These are phyloP conservation scores for Schizotus pectinicornis DNA, from an alignment of 2,888 invertebrate genomes.

Conservation along the genomic window DNA sequence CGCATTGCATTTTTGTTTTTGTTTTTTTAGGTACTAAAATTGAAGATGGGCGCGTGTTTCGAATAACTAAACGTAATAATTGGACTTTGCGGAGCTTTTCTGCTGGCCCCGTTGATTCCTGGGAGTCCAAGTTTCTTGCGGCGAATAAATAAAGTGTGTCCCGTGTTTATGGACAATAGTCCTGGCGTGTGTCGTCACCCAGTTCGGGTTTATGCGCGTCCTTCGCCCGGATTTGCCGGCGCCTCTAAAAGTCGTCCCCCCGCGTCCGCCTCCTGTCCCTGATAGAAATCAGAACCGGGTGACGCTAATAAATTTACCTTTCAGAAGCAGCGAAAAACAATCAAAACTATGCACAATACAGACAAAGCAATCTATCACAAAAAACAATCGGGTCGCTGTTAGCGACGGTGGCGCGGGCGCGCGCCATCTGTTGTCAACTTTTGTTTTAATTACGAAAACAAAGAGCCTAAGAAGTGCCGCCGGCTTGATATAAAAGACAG, in stretches of 20 bases:
- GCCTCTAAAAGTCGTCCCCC: conserved; percentile 6
- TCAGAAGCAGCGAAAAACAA: conserved; percentile 55
- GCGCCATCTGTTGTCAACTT: conserved; percentile 57
- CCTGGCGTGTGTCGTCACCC: too few relatives aligned
- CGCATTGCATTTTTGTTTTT: too few relatives aligned
- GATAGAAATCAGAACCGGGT: conserved; percentile 52
- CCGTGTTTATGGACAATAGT: too few relatives aligned
- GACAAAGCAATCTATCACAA: conserved; percentile 58
- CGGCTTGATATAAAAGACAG: conserved; percentile 33
- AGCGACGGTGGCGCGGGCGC: conserved; percentile 23
- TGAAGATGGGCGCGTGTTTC: too few relatives aligned
- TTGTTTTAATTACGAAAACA: conserved; percentile 58
- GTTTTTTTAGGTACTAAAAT: too few relatives aligned
- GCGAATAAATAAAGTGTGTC: too few relatives aligned
- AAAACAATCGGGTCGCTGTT: conserved; percentile 52
- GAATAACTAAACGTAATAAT: too few relatives aligned
- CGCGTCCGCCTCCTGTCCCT: conserved; percentile 9
- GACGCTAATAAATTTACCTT: conserved; percentile 57
- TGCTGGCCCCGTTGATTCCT: too few relatives aligned
- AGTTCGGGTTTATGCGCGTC: too few relatives aligned
- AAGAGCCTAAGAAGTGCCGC: conserved; percentile 53
- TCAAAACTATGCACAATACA: conserved; percentile 57
- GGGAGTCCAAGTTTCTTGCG: too few relatives aligned
- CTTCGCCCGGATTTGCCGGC: too few relatives aligned
- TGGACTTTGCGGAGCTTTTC: too few relatives aligned